These are phyloP conservation scores for Stomatorhinus ivindoensis DNA, from an alignment of 2,113 vertebrate species.

Conservation along the genomic window DNA sequence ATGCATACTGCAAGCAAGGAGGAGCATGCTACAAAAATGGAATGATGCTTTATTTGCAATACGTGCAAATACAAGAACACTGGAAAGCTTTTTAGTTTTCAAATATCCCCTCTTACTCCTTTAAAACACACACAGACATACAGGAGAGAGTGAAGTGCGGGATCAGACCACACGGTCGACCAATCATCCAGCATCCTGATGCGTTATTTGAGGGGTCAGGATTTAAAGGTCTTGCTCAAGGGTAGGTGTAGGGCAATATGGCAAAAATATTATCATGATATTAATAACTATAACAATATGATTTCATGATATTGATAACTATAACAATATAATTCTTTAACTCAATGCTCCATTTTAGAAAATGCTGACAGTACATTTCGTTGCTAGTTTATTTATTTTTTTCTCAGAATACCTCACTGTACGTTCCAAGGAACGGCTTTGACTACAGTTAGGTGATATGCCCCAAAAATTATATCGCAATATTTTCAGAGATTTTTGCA, in stretches of 20 bases:
- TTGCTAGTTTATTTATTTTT: not conserved
- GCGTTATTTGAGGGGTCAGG: not conserved
- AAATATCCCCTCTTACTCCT: not conserved
- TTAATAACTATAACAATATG: not conserved
- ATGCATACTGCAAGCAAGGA: not conserved
- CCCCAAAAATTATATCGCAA: not conserved
- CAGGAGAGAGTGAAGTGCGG: not conserved
- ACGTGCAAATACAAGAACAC: not conserved
- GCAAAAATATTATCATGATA: not conserved
- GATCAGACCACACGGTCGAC: not conserved
- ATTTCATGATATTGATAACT: not conserved
- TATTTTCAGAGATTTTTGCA: not conserved
- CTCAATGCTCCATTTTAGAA: not conserved
- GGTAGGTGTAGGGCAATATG: not conserved
- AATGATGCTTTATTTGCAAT: not conserved
- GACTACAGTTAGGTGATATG: not conserved
- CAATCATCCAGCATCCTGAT: not conserved
- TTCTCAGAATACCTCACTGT: not conserved
- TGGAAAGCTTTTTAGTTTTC: not conserved
- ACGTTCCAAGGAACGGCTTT: not conserved
- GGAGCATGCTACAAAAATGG: not conserved
- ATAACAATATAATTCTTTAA: not conserved
- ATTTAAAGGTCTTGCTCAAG: not conserved
- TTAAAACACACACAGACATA: not conserved
- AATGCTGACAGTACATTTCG: too few relatives aligned